phyloP scores from a whole-genome alignment of 2,888 invertebrate genomes.

The Drosophila longiperda region DNA sequence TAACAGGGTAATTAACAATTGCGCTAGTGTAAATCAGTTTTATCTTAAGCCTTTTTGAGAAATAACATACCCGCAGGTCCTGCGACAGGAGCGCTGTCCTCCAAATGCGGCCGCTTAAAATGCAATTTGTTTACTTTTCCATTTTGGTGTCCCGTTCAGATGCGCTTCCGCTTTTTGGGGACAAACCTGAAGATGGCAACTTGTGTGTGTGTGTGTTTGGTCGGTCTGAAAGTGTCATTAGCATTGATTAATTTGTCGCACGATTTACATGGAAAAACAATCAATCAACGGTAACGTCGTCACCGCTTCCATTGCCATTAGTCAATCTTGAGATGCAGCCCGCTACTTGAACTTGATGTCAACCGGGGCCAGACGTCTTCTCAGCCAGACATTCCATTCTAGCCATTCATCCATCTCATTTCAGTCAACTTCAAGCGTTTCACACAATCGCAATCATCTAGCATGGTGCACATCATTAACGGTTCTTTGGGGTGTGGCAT shows the following conservation, averaged over 20 bases:
- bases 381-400: slow-evolving; percentile 29
- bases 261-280: slow-evolving; percentile 82
- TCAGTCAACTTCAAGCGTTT: slow-evolving; percentile 44
- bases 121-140: slow-evolving; percentile 67
- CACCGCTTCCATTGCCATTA: slow-evolving; percentile 64
- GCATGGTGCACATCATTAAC: slow-evolving; percentile 77
- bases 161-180: slow-evolving; percentile 16
- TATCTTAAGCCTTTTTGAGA: slow-evolving; percentile 72
- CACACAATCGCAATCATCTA: slow-evolving; percentile 69
- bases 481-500: slow-evolving; percentile 55
- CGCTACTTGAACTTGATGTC: slow-evolving; percentile 71
- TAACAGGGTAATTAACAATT: slow-evolving; percentile 65
- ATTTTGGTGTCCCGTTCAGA: slow-evolving; percentile 38
- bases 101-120: slow-evolving; percentile 64
- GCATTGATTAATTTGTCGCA: slow-evolving; percentile 85
- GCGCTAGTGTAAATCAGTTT: slow-evolving; percentile 70
- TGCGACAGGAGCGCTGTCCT: slow-evolving; percentile 25
- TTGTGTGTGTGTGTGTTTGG: slow-evolving; percentile 34
- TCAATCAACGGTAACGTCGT: slow-evolving; percentile 74
- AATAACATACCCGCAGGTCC: slow-evolving; percentile 56
- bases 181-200: slow-evolving; percentile 60
- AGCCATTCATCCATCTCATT: slow-evolving; percentile 50
- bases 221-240: slow-evolving; percentile 83
- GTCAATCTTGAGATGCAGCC: slow-evolving; percentile 76
- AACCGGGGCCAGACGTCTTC: slow-evolving; percentile 46